Conservation (phyloP, 2,113 vertebrate species). For the Ceyx margarethae region DNA sequence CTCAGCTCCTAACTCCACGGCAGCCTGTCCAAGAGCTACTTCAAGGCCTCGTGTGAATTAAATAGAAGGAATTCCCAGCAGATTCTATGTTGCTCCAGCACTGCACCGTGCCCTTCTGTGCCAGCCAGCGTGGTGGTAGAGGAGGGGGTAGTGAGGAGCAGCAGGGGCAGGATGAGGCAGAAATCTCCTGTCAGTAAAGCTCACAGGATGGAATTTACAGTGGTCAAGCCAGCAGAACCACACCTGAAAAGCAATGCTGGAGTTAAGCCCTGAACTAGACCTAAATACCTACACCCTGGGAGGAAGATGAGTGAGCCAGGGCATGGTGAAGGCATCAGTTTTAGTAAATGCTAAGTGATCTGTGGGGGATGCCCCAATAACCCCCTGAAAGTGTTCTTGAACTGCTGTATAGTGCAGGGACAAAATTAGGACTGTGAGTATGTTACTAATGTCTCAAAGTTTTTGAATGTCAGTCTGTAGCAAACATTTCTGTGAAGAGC, state of each 20-base stretch:
- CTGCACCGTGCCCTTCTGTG: not conserved
- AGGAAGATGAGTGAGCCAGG: not conserved
- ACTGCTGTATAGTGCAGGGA: accelerated
- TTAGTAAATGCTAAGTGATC: not conserved
- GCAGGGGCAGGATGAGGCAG: not conserved
- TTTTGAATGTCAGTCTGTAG: not conserved
- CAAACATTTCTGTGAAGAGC: not conserved
- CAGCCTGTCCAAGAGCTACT: not conserved
- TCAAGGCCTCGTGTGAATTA: not conserved
- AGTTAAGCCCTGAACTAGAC: not conserved
- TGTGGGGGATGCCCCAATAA: not conserved
- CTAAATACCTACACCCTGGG: not conserved
- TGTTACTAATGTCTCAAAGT: no score
- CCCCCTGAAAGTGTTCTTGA: not conserved
- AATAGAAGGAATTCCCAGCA: not conserved
- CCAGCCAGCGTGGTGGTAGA: accelerated
- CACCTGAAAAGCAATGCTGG: not conserved
- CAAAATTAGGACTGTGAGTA: no score
- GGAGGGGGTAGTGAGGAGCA: accelerated
- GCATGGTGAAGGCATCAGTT: not conserved
- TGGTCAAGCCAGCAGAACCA: not conserved
- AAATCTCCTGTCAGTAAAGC: not conserved
- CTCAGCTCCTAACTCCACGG: not conserved
- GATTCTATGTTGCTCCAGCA: not conserved
- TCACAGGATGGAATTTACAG: accelerated